phyloP scores from a whole-genome alignment of 1,140 invertebrate genomes.

The Drosophila mayri region DNA sequence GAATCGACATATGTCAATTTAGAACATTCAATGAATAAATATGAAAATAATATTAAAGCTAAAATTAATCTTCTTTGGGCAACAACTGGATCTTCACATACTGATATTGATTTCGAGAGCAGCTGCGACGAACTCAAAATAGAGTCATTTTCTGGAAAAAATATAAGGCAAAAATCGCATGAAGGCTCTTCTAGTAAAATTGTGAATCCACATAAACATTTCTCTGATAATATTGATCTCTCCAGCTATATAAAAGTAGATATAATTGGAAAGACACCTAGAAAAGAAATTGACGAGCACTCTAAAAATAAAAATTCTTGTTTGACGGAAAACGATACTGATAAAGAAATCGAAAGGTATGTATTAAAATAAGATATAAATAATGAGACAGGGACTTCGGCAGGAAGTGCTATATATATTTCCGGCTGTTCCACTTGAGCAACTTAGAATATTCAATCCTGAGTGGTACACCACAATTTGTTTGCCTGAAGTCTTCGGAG shows the following conservation, averaged over 20 bases:
- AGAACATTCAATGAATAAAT: slow-evolving; percentile 12
- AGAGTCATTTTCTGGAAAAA: slow-evolving; percentile 1
- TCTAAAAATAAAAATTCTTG: slow-evolving; percentile 14
- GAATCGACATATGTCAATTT: neutral
- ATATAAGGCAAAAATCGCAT: neutral
- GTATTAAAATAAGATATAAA: slow-evolving; percentile 13
- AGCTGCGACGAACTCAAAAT: neutral
- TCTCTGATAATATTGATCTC: slow-evolving; percentile 67
- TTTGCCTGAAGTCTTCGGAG: neutral
- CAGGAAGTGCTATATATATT: neutral
- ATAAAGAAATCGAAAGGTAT: slow-evolving; percentile 76
- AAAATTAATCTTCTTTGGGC: slow-evolving; percentile 45
- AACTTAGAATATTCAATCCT: no score
- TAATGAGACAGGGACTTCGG: neutral
- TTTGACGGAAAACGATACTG: slow-evolving; percentile 49
- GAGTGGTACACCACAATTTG: neutral
- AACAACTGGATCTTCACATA: slow-evolving; percentile 41
- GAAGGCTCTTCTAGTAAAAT: neutral
- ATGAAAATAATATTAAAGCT: slow-evolving; percentile 40
- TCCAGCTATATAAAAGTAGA: slow-evolving; percentile 67
- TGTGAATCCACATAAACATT: slow-evolving; percentile 13
- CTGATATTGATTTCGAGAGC: slow-evolving; percentile 2
- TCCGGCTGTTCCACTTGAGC: no score
- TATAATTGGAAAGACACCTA: slow-evolving; percentile 26
- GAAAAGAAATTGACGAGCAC: slow-evolving; percentile 4